These are phyloP conservation scores for Watsonalla cultraria DNA, from an alignment of 2,888 invertebrate species.

Conservation along the genomic window DNA sequence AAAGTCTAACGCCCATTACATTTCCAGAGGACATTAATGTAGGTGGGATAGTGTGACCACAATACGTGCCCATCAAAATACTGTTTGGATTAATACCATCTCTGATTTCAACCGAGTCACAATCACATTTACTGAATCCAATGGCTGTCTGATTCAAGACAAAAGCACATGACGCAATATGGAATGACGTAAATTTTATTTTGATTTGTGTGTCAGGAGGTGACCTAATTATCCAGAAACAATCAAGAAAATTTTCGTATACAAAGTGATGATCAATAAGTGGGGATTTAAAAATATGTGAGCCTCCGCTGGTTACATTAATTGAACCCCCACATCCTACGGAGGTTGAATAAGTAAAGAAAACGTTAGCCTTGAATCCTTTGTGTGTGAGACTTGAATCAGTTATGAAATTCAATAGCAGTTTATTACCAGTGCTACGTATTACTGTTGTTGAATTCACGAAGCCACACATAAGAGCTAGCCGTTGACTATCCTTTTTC, in stretches of 20 bases:
- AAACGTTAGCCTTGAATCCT: constrained; percentile 80
- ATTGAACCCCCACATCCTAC: constrained; percentile 85
- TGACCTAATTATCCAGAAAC: constrained; percentile 84
- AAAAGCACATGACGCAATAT: constrained; percentile 64
- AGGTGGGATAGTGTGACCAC: constrained; percentile 81
- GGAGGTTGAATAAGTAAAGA: constrained; percentile 75
- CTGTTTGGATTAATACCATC: constrained; percentile 85
- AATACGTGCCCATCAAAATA: constrained; percentile 82
- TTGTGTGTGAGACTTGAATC: constrained; percentile 57
- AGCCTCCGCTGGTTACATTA: constrained; percentile 63
- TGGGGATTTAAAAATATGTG: constrained; percentile 57
- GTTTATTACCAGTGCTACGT: constrained; percentile 78
- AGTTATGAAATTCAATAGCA: constrained; percentile 74
- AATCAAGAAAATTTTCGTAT: constrained; percentile 85
- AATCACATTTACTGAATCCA: constrained; percentile 77
- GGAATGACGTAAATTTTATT: constrained; percentile 76
- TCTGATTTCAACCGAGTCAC: constrained; percentile 85
- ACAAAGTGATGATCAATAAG: constrained; percentile 47
- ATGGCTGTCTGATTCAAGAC: constrained; percentile 56
- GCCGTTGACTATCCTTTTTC: constrained; percentile 50
- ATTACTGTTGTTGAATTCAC: constrained; percentile 74
- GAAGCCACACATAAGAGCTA: constrained; percentile 84
- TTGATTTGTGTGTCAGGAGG: constrained; percentile 79
- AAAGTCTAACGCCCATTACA: constrained; percentile 81
- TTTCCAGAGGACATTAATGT: constrained; percentile 80